Conservation (phyloP, 2,797 vertebrate genomes). For the Anableps anableps region DNA sequence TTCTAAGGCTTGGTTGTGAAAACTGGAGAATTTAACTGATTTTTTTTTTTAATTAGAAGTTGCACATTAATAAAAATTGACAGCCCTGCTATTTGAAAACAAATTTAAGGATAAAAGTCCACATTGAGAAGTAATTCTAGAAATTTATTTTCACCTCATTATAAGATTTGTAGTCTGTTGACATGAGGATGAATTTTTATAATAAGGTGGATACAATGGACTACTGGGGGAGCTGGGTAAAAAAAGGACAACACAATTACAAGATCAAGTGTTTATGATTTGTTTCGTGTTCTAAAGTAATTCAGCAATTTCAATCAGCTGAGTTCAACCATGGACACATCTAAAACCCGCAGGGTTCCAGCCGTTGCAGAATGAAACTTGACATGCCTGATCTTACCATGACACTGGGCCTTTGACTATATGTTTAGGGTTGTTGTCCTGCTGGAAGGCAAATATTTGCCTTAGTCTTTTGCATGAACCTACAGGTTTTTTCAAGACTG, state of each 20-base stretch:
- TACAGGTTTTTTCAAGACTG: not conserved
- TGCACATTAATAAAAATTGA: no score
- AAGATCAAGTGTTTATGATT: not conserved
- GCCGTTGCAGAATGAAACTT: no score
- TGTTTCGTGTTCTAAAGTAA: not conserved
- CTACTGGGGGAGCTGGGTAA: not conserved
- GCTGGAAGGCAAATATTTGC: not conserved
- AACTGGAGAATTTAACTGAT: no score
- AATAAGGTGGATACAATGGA: not conserved
- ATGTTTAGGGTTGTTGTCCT: not conserved
- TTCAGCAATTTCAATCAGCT: not conserved
- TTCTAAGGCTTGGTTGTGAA: no score
- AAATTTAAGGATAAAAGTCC: not conserved
- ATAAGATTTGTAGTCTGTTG: not conserved
- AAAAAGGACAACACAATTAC: not conserved
- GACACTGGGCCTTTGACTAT: not conserved
- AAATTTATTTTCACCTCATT: not conserved
- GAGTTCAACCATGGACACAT: not conserved
- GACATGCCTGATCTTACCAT: not conserved
- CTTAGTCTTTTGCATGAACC: not conserved
- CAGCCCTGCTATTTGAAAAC: no score
- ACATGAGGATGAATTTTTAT: not conserved
- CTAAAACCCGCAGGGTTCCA: not conserved
- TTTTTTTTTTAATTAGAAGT: no score
- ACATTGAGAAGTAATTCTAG: not conserved